Conservation (phyloP, 1,140 invertebrate genomes). For the Harpegnathos saltator region DNA sequence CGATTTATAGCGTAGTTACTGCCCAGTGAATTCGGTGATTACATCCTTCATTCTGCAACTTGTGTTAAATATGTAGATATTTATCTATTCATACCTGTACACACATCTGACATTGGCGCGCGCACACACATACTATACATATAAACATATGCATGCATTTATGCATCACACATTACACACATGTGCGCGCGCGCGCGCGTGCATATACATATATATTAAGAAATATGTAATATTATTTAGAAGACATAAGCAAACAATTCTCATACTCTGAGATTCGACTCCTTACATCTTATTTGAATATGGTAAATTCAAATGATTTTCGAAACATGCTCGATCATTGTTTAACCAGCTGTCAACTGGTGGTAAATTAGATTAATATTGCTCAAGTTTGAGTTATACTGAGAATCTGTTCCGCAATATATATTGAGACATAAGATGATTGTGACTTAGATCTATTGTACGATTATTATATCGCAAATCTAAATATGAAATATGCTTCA, state of each 20-base stretch:
- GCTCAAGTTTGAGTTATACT: conserved; percentile 50
- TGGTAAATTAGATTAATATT: conserved; percentile 27
- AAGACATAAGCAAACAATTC: conserved; percentile 24
- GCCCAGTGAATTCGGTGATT: conserved; percentile 64
- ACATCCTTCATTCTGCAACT: conserved; percentile 52
- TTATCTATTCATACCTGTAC: conserved; percentile 60
- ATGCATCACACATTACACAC: conserved; percentile 16
- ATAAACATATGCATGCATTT: conserved; percentile 21
- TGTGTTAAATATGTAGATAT: conserved; percentile 73
- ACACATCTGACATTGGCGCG: not conserved
- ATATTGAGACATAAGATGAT: conserved; percentile 11
- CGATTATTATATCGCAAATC: conserved; percentile 38
- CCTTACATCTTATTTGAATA: conserved; percentile 1
- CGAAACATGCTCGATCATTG: conserved; percentile 7
- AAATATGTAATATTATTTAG: conserved; percentile 47
- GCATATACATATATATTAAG: conserved; percentile 30
- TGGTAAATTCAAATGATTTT: conserved; percentile 6
- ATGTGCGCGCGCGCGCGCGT: not conserved
- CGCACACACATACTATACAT: conserved; percentile 37
- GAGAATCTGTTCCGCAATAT: not conserved
- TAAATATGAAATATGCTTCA: conserved; percentile 32
- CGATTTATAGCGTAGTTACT: conserved; percentile 61
- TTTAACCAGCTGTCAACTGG: conserved; percentile 11
- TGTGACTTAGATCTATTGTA: conserved; percentile 11
- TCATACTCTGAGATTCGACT: conserved; percentile 9